Evolutionary conservation across 2,888 invertebrate species (phyloP).

Genomic region (Cerceris ruficornis): DNA sequence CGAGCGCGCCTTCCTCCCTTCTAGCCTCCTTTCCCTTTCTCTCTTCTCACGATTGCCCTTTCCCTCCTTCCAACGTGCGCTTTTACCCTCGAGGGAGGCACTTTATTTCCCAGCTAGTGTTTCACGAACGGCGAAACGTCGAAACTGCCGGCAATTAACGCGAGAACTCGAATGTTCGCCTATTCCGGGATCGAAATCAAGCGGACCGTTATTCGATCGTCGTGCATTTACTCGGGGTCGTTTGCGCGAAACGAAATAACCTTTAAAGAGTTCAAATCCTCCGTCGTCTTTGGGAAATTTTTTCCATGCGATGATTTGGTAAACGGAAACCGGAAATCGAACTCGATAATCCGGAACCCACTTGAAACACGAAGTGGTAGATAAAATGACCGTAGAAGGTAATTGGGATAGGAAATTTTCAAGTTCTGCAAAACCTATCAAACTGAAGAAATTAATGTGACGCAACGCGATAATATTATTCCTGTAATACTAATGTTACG

Average conservation of each 20-base stretch:
- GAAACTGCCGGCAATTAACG: constrained; percentile 61
- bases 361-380: too few species aligned
- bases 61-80: neutral
- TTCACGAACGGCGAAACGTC: constrained; percentile 57
- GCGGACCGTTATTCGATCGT: constrained; percentile 36
- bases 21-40: constrained; percentile 12
- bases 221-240: neutral
- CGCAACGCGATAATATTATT: too few species aligned
- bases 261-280: too few species aligned
- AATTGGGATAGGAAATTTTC: too few species aligned
- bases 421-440: too few species aligned
- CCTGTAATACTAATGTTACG: too few species aligned
- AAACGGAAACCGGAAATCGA: too few species aligned
- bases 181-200: constrained; percentile 53
- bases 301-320: too few species aligned
- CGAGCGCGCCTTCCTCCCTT: constrained; percentile 48
- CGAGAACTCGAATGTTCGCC: constrained; percentile 23
- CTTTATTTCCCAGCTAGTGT: constrained; percentile 54
- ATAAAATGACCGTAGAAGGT: too few species aligned
- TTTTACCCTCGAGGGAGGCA: constrained; percentile 30
- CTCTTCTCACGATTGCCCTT: constrained; percentile 1
- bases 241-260: neutral
- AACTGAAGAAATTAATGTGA: too few species aligned
- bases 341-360: too few species aligned
- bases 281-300: too few species aligned